Evolutionary conservation across 2,888 invertebrate species (phyloP), one percentile per base, ranked within the genome.

Genomic region (Hypolimnas misippus): DNA sequence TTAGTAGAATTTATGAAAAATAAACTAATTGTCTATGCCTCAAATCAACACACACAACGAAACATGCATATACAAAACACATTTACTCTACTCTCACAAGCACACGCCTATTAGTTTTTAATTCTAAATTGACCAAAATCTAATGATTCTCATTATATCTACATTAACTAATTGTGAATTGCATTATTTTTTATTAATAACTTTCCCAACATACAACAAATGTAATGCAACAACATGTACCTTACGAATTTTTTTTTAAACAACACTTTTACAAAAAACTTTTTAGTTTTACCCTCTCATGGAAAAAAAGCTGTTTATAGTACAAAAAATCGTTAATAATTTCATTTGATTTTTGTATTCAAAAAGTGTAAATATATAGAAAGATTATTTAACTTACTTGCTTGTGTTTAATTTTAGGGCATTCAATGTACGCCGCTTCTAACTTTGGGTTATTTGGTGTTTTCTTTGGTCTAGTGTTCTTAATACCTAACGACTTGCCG

Each of bases 401-500:
- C 83, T 96, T 97, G 83, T 97, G 95, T 78, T 95, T 96, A 81
- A 97, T 93, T 83, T 94, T 95, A 68, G 94, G 93, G 69, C 93
- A 94, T 55, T 89, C 86, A 68, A 87, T 87, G 83, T 96, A 98
- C 0, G 96, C 96, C 72, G 94, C 94, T 85, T 98, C 98, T 77
- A 98, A 89, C 65, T 95, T 89, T 54, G 94, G 93, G 92, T 96
- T 97, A 67, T 92, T 89, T 33, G 93, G 93, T 42, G 96, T 96
- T 83, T 93, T 95, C 89, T 96, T 97, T 76, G 95, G 92, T 92
- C 95, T 95, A 57, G 94, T 94, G 81, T 95, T 95, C 85, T 95
- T 96, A 76, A 98, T 96, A 62, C 97, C 97, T 83, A 97, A 82
- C 58, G 95, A 95, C 79, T 93, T 93, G 46, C 97, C 98, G 73